Percentiles rank a stretch among this genome's conserved stretches.
These are phyloP conservation scores for Aurelia aurita complex sp. Pacific DNA, from an alignment of 30 jellyfish, hydroid and myxozoan species.

Conservation along the genomic window DNA sequence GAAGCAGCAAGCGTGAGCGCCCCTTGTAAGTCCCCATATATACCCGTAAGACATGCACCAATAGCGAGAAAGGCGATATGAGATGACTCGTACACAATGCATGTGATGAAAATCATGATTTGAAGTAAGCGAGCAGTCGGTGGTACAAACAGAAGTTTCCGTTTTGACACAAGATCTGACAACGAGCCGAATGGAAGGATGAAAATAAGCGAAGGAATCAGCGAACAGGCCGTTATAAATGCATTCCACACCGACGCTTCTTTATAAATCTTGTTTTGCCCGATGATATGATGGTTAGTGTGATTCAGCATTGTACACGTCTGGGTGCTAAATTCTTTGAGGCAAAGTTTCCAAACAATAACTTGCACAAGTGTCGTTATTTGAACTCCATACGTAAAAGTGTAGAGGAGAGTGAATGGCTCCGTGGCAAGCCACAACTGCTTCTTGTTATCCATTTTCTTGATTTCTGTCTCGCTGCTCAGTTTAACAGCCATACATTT, in stretches of 20 bases:
- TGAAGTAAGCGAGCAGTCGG: conserved; percentile 4
- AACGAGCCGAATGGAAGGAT: conserved; percentile 37
- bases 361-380: no score
- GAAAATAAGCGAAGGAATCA: background rate
- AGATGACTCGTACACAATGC: background rate
- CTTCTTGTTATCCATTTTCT: no score
- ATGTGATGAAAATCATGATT: conserved; percentile 7
- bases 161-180: conserved; percentile 18
- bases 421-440: no score
- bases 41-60: conserved; percentile 21
- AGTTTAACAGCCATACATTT: no score
- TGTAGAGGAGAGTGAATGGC: no score
- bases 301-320: no score
- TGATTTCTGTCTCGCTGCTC: no score
- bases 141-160: conserved; percentile 16
- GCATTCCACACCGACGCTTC: conserved; percentile 24
- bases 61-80: background rate
- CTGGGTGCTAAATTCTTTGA: no score
- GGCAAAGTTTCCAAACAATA: no score
- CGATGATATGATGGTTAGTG: no score
- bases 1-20: background rate
- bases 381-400: no score
- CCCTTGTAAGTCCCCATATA: conserved; percentile 32
- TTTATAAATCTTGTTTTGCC: background rate
- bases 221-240: background rate